A percentile compares a stretch with the other conserved stretches of the same genome.
phyloP scores from a whole-genome alignment of 2,113 vertebrate genomes.

The Myxocyprinus asiaticus region DNA sequence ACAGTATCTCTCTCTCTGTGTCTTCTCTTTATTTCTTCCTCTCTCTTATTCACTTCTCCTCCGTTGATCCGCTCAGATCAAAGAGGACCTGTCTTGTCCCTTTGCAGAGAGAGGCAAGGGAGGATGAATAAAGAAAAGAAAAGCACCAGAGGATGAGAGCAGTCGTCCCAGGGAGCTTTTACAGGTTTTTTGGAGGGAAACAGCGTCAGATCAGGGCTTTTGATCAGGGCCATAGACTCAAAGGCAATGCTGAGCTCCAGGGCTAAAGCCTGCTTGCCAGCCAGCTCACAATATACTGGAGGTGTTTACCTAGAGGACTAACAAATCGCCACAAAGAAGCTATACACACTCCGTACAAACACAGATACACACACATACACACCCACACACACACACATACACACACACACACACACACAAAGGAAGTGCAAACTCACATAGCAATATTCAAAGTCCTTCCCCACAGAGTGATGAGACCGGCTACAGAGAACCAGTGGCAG shows the following conservation, averaged over 20 bases:
- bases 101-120: slow-evolving; percentile 62
- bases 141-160: slow-evolving; percentile 74
- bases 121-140: slow-evolving; percentile 42
- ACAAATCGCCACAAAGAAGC: slow-evolving; percentile 71
- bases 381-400: slow-evolving; percentile 30
- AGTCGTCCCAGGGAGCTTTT: slow-evolving; percentile 74
- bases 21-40: slow-evolving; percentile 41
- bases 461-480: slow-evolving; percentile 12
- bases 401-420: slow-evolving; percentile 56
- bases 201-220: slow-evolving; percentile 70
- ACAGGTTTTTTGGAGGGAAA: slow-evolving; percentile 74
- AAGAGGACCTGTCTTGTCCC: slow-evolving; percentile 85
- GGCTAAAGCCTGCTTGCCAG: slow-evolving; percentile 69
- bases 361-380: slow-evolving; percentile 28
- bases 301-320: slow-evolving; percentile 73
- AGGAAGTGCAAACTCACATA: slow-evolving; percentile 42
- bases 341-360: too few relatives aligned
- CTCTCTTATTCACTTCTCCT: slow-evolving; percentile 44
- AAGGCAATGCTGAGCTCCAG: slow-evolving; percentile 66
- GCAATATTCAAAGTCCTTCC: slow-evolving; percentile 26
- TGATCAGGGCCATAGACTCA: slow-evolving; percentile 75
- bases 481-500: slow-evolving; percentile 1
- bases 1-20: slow-evolving; percentile 80
- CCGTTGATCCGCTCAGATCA: slow-evolving; percentile 85
- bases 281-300: slow-evolving; percentile 65